phyloP scores from a whole-genome alignment of 2,113 vertebrate genomes.

The Equus quagga region DNA sequence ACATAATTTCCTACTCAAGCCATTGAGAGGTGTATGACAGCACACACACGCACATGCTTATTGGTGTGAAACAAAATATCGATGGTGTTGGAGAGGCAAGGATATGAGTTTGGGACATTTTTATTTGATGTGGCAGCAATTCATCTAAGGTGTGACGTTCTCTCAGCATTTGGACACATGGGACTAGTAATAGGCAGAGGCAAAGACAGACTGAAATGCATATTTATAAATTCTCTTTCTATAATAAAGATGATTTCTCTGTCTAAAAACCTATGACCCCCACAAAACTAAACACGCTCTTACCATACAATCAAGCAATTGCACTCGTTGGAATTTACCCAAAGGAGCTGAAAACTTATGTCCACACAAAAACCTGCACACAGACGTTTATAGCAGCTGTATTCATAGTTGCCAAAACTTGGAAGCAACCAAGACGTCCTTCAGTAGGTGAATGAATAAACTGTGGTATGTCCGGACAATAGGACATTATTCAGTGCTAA shows the following conservation, averaged over 20 bases:
- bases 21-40: not conserved
- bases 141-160: not conserved
- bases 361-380: not conserved
- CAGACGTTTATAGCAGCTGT: not conserved
- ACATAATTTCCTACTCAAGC: not conserved
- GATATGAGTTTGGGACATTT: not conserved
- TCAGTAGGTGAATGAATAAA: not conserved
- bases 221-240: not conserved
- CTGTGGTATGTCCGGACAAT: not conserved
- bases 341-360: not conserved
- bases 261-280: not conserved
- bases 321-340: not conserved
- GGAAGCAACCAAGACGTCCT: not conserved
- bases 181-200: not conserved
- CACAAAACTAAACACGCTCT: not conserved
- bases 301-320: not conserved
- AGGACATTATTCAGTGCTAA: not conserved
- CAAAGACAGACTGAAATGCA: not conserved
- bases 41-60: rapidly evolving
- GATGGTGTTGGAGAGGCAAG: not conserved
- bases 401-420: not conserved
- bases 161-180: not conserved
- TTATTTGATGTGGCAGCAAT: not conserved
- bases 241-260: not conserved
- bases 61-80: not conserved